Evolutionary conservation across 2,888 invertebrate species (phyloP).

Genomic region (Philereme transversata): DNA sequence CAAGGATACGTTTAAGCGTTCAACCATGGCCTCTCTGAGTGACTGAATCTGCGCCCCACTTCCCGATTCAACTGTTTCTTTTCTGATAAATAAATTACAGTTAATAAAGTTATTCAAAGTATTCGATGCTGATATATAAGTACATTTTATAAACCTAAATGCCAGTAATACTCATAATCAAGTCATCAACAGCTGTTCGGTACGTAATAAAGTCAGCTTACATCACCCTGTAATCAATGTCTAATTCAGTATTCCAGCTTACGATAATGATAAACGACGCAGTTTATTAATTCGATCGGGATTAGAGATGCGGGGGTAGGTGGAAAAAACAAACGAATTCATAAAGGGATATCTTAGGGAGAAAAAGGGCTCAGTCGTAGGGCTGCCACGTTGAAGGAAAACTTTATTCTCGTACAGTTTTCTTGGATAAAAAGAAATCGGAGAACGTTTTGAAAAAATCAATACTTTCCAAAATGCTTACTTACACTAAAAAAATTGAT

Average conservation of each 20-base stretch:
- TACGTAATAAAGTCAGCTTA: slow-evolving; percentile 57
- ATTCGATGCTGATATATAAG: too few species aligned
- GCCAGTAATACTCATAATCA: slow-evolving; percentile 36
- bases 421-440: too few species aligned
- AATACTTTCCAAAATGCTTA: too few species aligned
- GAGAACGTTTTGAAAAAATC: too few species aligned
- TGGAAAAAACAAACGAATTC: slow-evolving; percentile 77
- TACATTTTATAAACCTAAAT: slow-evolving; percentile 30
- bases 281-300: slow-evolving; percentile 82
- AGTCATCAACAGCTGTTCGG: slow-evolving; percentile 31
- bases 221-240: slow-evolving; percentile 78
- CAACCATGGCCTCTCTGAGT: too few species aligned
- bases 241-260: slow-evolving; percentile 79
- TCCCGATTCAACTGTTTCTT: too few species aligned
- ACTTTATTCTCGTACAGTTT: neutral
- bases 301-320: slow-evolving; percentile 70
- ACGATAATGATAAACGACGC: slow-evolving; percentile 82
- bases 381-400: slow-evolving; percentile 14
- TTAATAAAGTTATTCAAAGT: too few species aligned
- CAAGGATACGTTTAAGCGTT: too few species aligned
- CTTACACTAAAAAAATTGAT: too few species aligned
- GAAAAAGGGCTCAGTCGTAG: slow-evolving; percentile 29
- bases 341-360: slow-evolving; percentile 60
- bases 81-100: too few species aligned
- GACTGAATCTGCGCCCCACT: too few species aligned